Evolutionary conservation across 2,888 invertebrate species (phyloP).

Genomic region (Leptinotarsa tumamoca): DNA sequence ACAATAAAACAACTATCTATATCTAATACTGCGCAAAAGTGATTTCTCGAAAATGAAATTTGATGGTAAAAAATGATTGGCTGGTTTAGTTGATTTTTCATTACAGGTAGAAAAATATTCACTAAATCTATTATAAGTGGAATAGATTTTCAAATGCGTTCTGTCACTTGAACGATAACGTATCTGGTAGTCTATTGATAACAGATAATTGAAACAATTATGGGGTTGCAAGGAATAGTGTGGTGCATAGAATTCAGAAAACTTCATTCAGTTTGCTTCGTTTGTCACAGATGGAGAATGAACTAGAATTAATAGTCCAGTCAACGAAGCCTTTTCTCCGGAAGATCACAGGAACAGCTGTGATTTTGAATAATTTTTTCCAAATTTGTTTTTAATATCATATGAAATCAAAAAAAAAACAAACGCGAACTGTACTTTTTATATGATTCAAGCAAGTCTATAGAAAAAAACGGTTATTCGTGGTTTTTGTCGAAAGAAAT

Average conservation of each 20-base stretch:
- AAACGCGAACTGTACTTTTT: no score
- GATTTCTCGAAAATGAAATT: neutral
- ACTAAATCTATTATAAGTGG: neutral
- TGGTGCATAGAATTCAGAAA: neutral
- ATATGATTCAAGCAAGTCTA: no score
- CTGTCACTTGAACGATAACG: neutral
- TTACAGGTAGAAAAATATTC: conserved; percentile 6
- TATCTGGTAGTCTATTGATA: neutral
- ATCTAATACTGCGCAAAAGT: neutral
- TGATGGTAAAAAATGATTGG: neutral
- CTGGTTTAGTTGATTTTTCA: conserved; percentile 2
- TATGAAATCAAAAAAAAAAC: no score
- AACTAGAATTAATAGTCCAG: no score
- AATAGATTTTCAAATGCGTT: neutral
- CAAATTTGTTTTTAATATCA: no score
- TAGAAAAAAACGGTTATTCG: no score
- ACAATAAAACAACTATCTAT: no score
- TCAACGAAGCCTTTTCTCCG: no score
- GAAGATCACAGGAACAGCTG: no score
- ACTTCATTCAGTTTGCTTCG: neutral
- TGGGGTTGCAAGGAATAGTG: neutral
- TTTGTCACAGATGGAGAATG: no score
- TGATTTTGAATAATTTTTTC: no score
- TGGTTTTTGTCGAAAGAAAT: no score
- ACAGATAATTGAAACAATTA: neutral